A percentile compares a stretch with the other conserved stretches of the same genome.
Conservation (phyloP, 2,797 vertebrate genomes). For the Ctenopoma kingsleyae region DNA sequence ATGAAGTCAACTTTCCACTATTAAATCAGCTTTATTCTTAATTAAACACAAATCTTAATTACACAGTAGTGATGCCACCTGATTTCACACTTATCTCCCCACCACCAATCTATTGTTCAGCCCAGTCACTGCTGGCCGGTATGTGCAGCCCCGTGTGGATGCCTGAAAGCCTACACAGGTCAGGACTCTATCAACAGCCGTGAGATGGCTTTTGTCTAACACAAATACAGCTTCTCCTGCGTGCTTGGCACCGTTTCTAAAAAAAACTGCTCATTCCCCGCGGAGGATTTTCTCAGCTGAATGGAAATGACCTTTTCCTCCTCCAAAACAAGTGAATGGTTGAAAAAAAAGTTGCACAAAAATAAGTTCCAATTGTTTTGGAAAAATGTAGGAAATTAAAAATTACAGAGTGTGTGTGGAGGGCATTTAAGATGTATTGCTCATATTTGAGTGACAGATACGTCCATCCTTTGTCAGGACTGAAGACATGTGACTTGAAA, state of each 20-base stretch:
- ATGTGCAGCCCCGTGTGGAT: conserved; percentile 55
- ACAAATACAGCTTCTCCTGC: conserved; percentile 65
- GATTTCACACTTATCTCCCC: conserved; percentile 14
- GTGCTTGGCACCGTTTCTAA: conserved; percentile 38
- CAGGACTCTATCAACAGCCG: conserved; percentile 58
- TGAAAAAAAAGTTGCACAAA: conserved; percentile 10
- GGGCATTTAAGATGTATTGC: background rate
- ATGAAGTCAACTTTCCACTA: background rate
- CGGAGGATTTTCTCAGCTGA: conserved; percentile 39
- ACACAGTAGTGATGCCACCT: conserved; percentile 20
- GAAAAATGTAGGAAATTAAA: background rate
- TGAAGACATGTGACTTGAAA: conserved; percentile 53
- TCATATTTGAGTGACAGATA: background rate
- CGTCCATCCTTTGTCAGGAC: conserved; percentile 21
- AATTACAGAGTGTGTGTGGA: too few relatives aligned
- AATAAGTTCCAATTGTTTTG: background rate
- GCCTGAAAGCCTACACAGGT: conserved; percentile 74
- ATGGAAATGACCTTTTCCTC: conserved; percentile 48
- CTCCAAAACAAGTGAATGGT: conserved; percentile 24
- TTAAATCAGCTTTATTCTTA: background rate
- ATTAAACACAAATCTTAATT: background rate
- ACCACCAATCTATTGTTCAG: conserved; percentile 44
- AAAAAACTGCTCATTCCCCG: conserved; percentile 17
- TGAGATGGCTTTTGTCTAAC: conserved; percentile 73
- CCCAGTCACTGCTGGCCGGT: conserved; percentile 37